phyloP scores from a whole-genome alignment of 2,797 vertebrate genomes.

The Artibeus lituratus region DNA sequence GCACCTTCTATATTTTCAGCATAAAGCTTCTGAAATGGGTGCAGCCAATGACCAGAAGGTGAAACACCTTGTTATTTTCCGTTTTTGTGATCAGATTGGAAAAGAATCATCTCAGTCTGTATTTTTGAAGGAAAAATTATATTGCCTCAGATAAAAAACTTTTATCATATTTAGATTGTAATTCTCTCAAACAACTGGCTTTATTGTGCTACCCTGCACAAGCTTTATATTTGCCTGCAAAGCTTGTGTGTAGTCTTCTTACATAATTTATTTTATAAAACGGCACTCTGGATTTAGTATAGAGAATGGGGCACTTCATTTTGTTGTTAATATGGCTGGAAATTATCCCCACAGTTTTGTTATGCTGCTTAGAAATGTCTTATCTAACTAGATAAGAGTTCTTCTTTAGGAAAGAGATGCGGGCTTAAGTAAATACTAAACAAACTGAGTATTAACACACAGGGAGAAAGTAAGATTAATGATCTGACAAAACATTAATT shows the following conservation, averaged over 20 bases:
- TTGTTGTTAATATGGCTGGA: conserved; percentile 24
- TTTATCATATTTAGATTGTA: not conserved
- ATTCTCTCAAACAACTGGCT: not conserved
- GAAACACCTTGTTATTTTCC: conserved; percentile 18
- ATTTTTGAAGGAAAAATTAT: conserved; percentile 56
- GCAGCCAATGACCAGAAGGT: conserved; percentile 28
- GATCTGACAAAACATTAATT: conserved; percentile 81
- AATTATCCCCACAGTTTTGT: conserved; percentile 43
- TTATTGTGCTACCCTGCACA: not conserved
- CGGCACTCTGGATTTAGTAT: not conserved
- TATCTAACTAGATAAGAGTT: conserved; percentile 67
- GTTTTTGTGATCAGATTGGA: conserved; percentile 47
- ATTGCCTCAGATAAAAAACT: not conserved
- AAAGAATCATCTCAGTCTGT: conserved; percentile 26
- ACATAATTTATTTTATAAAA: not conserved
- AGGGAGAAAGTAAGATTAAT: conserved; percentile 76
- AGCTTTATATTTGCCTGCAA: not conserved
- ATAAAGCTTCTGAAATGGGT: conserved; percentile 62
- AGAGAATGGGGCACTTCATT: not conserved
- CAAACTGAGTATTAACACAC: conserved; percentile 70
- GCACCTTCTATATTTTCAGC: conserved; percentile 57
- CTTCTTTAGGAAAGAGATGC: conserved; percentile 51
- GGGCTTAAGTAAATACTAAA: conserved; percentile 70
- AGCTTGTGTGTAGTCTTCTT: not conserved
- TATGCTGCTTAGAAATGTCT: conserved; percentile 49